Conservation (phyloP, 2,113 vertebrate species). For the Anoura caudifer region DNA sequence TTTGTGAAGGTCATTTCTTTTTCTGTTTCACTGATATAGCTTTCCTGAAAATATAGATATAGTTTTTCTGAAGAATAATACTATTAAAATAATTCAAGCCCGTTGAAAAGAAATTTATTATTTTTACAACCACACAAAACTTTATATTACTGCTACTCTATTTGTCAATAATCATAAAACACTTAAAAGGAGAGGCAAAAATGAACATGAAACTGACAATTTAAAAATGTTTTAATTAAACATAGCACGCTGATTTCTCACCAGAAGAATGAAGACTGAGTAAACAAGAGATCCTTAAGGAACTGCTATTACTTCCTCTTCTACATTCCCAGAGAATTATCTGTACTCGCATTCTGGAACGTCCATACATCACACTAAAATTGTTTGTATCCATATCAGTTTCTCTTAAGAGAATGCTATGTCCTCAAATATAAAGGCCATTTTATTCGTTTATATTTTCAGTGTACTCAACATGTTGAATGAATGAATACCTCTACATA, state of each 20-base stretch:
- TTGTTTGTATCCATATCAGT: background rate
- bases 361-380: background rate
- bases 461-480: background rate
- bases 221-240: slow-evolving; percentile 19
- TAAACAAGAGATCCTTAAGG: background rate
- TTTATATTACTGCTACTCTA: background rate
- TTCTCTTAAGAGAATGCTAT: background rate
- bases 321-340: background rate
- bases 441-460: slow-evolving; percentile 4
- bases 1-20: background rate
- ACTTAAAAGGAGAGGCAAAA: background rate
- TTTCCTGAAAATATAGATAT: background rate
- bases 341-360: background rate
- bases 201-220: background rate
- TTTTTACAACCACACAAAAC: background rate
- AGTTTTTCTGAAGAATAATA: background rate
- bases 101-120: background rate
- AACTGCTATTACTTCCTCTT: background rate
- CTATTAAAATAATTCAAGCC: background rate
- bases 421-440: background rate
- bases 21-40: background rate
- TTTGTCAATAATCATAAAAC: background rate
- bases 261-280: background rate
- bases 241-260: background rate
- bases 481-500: background rate